Percentiles rank a stretch among this genome's conserved stretches.
phyloP scores from a whole-genome alignment of 2,888 invertebrate genomes.

The Cryptocheilus praepositus region DNA sequence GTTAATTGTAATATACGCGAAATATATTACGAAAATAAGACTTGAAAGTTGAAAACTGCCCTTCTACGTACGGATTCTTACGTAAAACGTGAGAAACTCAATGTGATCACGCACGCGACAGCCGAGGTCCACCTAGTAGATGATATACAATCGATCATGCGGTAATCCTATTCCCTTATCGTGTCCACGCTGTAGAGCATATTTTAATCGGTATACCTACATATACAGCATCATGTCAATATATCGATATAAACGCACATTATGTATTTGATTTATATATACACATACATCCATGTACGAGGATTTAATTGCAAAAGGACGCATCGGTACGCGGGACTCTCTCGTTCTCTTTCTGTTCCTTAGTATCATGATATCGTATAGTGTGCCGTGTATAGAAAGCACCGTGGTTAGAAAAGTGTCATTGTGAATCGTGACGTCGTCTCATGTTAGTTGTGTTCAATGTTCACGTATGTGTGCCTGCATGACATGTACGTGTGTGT shows the following conservation, averaged over 20 bases:
- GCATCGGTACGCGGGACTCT: conserved; percentile 28
- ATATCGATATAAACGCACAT: conserved; percentile 55
- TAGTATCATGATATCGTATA: too few relatives aligned
- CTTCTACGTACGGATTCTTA: neutral
- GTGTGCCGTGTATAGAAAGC: too few relatives aligned
- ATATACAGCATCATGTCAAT: conserved; percentile 55
- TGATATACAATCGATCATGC: conserved; percentile 2
- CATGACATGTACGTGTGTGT: conserved; percentile 40
- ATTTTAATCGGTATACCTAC: conserved; percentile 54
- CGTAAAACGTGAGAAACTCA: conserved; percentile 12
- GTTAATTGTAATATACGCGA: conserved; percentile 13
- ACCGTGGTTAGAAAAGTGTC: too few relatives aligned
- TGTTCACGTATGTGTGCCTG: conserved; percentile 6
- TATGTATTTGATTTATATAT: conserved; percentile 52
- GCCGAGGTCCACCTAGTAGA: conserved; percentile 50
- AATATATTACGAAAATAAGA: conserved; percentile 9
- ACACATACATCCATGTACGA: conserved; percentile 59
- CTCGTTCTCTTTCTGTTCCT: conserved; percentile 14
- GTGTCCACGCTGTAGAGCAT: conserved; percentile 51
- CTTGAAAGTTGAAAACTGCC: conserved; percentile 1
- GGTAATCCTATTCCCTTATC: conserved; percentile 47
- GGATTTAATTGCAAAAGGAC: conserved; percentile 44
- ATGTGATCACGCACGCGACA: conserved; percentile 28
- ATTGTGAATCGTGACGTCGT: conserved; percentile 42
- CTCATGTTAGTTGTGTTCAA: conserved; percentile 28